A percentile compares a stretch with the other conserved stretches of the same genome.
These are phyloP conservation scores for Spinibarbus caldwelli DNA, from an alignment of 2,797 vertebrate species.

Conservation along the genomic window DNA sequence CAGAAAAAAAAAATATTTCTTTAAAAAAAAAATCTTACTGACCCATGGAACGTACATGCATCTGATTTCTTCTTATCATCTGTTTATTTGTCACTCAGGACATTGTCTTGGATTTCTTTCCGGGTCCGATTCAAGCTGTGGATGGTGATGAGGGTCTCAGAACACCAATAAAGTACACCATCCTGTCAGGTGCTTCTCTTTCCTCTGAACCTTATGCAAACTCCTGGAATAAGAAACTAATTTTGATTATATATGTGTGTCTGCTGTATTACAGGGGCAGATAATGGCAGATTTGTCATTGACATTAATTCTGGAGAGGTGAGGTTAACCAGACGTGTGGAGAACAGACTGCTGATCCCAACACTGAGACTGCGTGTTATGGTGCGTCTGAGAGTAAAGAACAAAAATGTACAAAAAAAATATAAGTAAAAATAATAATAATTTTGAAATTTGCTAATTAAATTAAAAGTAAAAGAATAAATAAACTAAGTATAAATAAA, in stretches of 20 bases:
- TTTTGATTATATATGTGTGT: background rate
- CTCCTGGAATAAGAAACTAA: background rate
- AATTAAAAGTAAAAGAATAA: too few relatives aligned
- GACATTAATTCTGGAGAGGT: constrained; percentile 74
- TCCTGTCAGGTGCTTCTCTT: constrained; percentile 77
- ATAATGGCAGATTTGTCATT: constrained; percentile 74
- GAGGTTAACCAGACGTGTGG: constrained; percentile 66
- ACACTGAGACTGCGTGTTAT: constrained; percentile 74
- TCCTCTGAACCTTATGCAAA: background rate
- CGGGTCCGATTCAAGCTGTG: constrained; percentile 77
- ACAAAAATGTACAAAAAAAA: too few relatives aligned
- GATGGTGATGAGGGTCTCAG: constrained; percentile 80
- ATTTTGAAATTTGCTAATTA: too few relatives aligned
- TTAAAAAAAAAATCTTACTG: background rate
- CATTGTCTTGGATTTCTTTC: constrained; percentile 74
- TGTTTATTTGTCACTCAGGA: constrained; percentile 62
- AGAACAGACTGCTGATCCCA: constrained; percentile 69
- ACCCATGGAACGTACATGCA: too few relatives aligned
- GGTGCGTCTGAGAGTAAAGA: constrained; percentile 67
- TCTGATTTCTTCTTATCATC: background rate
- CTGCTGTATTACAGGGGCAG: constrained; percentile 64
- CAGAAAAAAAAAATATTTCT: background rate
- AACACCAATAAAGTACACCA: constrained; percentile 78
- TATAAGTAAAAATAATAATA: too few relatives aligned
- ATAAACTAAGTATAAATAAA: background rate